Evolutionary conservation across 2,797 vertebrate species (phyloP).

Genomic region (Coendou prehensilis): DNA sequence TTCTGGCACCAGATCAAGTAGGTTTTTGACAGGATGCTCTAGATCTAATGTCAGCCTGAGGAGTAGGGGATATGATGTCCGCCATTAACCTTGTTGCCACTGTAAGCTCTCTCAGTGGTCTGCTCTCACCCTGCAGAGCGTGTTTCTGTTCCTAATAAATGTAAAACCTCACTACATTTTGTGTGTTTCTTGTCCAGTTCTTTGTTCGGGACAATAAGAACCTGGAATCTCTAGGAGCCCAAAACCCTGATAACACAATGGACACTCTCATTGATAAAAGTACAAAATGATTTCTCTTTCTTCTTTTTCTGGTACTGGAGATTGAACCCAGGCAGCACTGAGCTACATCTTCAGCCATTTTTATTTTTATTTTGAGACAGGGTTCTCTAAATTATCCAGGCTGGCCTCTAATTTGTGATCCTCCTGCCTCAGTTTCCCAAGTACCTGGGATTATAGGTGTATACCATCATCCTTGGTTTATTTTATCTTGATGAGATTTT

Average conservation of each 20-base stretch:
- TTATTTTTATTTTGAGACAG: not conserved
- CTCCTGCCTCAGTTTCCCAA: not conserved
- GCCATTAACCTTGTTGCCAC: not conserved
- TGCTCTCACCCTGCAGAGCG: not conserved
- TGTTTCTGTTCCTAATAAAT: not conserved
- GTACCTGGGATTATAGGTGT: not conserved
- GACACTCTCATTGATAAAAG: not conserved
- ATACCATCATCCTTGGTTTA: not conserved
- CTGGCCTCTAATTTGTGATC: not conserved
- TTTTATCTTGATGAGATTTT: slow-evolving; percentile 46
- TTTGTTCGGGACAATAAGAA: not conserved
- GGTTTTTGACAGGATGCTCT: not conserved
- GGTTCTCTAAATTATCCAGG: not conserved
- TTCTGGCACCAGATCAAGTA: not conserved
- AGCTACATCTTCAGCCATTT: not conserved
- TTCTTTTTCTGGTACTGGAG: not conserved
- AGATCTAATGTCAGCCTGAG: not conserved
- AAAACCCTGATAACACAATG: not conserved
- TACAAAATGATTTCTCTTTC: slow-evolving; percentile 2
- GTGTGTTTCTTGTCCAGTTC: not conserved
- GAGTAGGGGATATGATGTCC: not conserved
- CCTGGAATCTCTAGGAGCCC: not conserved
- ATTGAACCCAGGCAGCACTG: not conserved
- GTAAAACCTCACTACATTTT: not conserved
- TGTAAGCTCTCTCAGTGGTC: not conserved